Percentiles rank a stretch among this genome's conserved stretches.
Conservation (phyloP, 2,113 vertebrate genomes). For the Xenopus tropicalis region DNA sequence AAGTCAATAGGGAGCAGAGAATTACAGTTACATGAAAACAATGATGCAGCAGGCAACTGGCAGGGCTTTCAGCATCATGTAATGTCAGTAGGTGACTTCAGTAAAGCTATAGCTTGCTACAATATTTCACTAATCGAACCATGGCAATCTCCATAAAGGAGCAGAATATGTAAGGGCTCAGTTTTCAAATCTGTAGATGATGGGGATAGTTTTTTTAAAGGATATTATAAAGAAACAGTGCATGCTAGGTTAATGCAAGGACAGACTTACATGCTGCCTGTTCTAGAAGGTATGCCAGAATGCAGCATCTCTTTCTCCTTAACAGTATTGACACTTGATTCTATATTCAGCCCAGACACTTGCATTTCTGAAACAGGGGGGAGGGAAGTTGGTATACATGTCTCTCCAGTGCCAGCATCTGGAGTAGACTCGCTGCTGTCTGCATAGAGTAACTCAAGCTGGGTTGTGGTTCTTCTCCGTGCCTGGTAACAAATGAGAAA, state of each 20-base stretch:
- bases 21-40: too few relatives aligned
- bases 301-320: conserved; percentile 74
- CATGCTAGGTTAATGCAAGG: conserved; percentile 59
- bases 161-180: too few relatives aligned
- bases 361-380: conserved; percentile 66
- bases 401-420: conserved; percentile 68
- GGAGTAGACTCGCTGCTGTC: conserved; percentile 73
- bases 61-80: background rate
- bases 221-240: conserved; percentile 23
- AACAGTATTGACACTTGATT: conserved; percentile 64
- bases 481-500: conserved; percentile 65
- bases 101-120: conserved; percentile 35
- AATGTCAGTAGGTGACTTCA: background rate
- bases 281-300: conserved; percentile 73
- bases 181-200: too few relatives aligned
- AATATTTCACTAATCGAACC: too few relatives aligned
- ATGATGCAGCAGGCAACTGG: too few relatives aligned
- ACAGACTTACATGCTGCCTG: conserved; percentile 83
- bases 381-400: conserved; percentile 61
- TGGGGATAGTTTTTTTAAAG: too few relatives aligned
- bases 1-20: too few relatives aligned
- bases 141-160: too few relatives aligned
- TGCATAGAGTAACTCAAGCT: conserved; percentile 94
- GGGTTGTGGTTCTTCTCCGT: conserved; percentile 89
- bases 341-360: conserved; percentile 59